Evolutionary conservation across 2,797 vertebrate genomes (phyloP), one percentile per base, ranked within the genome.

Genomic region (Setipinna tenuifilis): DNA sequence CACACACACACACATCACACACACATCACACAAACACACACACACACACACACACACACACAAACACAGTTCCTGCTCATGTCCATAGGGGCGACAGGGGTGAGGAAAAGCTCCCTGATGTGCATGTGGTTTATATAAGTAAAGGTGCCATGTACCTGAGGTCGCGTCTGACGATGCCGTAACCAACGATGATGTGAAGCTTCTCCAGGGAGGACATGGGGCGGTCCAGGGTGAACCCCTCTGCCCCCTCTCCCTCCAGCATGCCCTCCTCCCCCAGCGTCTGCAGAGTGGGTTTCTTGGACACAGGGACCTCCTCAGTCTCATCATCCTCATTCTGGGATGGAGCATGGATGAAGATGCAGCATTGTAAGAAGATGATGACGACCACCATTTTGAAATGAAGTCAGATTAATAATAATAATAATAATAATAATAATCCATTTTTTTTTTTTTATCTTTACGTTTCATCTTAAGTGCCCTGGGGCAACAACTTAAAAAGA

Each of bases 181-280:
- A 97, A 90, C 95, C 94, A 81, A 97, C 96, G 1, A 99, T 97
- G 89, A 97, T 96, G 92, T 99, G 98, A 28, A 98, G 94, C 93
- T 99, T 99, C 90, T 99, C 98, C 12, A 99, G 94, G 85, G 97
- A 95, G 21, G 97, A 94, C 94, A 99, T 96, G 1, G 97, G 96
- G 31, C 95, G 94, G 82, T 98, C 96, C 85, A 97, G 93, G 28
- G 95, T 93, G 0, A 94, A 92, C 59, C 88, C 93, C 3, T 97
- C 62, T 10, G 16, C 68, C 9, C 23, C 62, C 10, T 19, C 71
- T 3, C 25, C 95, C n/a, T 92, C 92, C 0, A 90, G 88, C 85
- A 96, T 93, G 2, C 89, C 84, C 6, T 97, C 95, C 57, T 94
- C 94, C 0, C 85, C 90, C 6, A 96, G 88, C 88, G 93, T 90